phyloP scores from a whole-genome alignment of 2,888 invertebrate species.

The Cerceris ruficornis region DNA sequence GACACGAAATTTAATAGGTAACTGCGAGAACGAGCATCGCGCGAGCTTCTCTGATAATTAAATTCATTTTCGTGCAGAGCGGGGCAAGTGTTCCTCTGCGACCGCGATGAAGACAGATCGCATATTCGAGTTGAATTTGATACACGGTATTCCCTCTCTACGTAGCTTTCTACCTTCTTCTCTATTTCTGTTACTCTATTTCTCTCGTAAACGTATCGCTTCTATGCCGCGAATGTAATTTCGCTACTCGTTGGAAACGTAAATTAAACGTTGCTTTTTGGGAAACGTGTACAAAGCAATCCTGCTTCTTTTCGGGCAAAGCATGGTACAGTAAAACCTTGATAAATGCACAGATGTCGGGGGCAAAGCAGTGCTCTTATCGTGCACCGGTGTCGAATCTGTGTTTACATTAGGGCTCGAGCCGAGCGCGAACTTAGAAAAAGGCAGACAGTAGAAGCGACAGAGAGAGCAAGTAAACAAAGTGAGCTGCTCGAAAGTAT shows the following conservation, averaged over 20 bases:
- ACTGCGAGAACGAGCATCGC: slow-evolving; percentile 20
- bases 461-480: no score
- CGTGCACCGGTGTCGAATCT: no score
- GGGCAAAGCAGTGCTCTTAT: no score
- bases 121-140: slow-evolving; percentile 8
- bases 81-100: slow-evolving; percentile 1
- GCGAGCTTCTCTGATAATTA: slow-evolving; percentile 34
- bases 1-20: slow-evolving; percentile 61
- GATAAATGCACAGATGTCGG: no score
- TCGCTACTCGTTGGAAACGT: neutral
- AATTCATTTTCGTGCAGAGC: slow-evolving; percentile 44
- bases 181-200: neutral
- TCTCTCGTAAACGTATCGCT: neutral
- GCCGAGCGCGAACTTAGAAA: no score
- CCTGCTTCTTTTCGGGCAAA: no score
- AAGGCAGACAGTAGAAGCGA: no score
- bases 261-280: slow-evolving; percentile 1
- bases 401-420: no score
- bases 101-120: slow-evolving; percentile 5
- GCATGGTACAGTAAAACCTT: no score
- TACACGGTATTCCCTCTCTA: neutral
- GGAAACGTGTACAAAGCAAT: no score
- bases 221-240: slow-evolving; percentile 15
- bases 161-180: neutral
- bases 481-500: no score